Base-by-base conservation (phyloP, 1,140 invertebrate genomes). In the Brachionus manjavacas region DNA sequence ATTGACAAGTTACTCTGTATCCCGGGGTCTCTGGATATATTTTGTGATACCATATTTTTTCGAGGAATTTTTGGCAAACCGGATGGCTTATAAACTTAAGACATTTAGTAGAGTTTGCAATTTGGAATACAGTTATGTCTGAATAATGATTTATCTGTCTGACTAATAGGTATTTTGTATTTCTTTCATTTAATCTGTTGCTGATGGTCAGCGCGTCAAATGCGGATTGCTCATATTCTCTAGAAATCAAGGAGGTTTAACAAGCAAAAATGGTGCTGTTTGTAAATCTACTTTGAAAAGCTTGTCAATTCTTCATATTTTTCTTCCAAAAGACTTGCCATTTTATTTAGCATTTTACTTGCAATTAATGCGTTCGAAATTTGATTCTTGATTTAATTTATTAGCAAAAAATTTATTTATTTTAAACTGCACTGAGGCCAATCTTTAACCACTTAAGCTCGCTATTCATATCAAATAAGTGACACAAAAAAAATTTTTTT, bases 31-130 rank as follows among this genome's bases (percentile, higher is more conserved):
- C 52, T 7, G 49, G 79, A 23, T 64, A 41, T 9, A 81, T 81
- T 81, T 81, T 64, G n/a, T 81, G 79, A 81, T 66, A 81, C 79
- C 79, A 81, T 25, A 81, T 81, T 25, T 60, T 81, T 60, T 43
- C 35, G 7, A 81, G 20, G 64, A 81, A 68, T 14, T 81, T 81
- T 81, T 81, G 79, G 64, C 79, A 81, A 60, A 39, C 52, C 1
- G 49, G 79, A 46, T 81, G 79, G 31, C 79, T 81, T n/a, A 81
- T 20, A 20, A 81, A 81, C 16, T 64, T 81, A 9, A 64, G 16
- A 25, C 52, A 43, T 12, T 68, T 39, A 0, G 23, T 20, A 3
- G 52, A 68, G 25, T 64, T 81, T 20, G 79, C 79, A 20, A 81
- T 81, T 35, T 81, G 79, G 0, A 81, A 35, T 25, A 23, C 20